Evolutionary conservation across 92 coral and sea anemone genomes (phyloP).

Genomic region (Paragorgia papillata): DNA sequence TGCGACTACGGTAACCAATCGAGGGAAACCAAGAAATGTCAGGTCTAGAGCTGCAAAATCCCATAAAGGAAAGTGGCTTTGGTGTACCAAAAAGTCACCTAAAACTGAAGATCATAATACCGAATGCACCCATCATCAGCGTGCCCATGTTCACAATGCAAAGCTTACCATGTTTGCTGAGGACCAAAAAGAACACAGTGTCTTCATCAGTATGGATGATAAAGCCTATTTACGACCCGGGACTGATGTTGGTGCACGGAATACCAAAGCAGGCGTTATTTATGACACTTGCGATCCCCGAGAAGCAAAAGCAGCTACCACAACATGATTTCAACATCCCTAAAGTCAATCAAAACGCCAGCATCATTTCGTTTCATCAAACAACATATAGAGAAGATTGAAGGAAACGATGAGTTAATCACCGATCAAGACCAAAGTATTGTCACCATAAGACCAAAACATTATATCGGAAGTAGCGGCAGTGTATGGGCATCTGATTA

Average conservation of each 20-base stretch:
- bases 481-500: constrained; percentile 56
- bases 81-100: constrained; percentile 66
- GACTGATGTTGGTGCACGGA: constrained; percentile 58
- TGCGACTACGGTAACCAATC: constrained; percentile 58
- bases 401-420: constrained; percentile 43
- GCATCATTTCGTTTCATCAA: constrained; percentile 56
- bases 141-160: constrained; percentile 56
- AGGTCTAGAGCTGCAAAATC: constrained; percentile 56
- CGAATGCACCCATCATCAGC: constrained; percentile 64
- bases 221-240: constrained; percentile 52
- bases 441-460: constrained; percentile 51
- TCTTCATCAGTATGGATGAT: constrained; percentile 42
- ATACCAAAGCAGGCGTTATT: constrained; percentile 53
- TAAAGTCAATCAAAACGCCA: constrained; percentile 59
- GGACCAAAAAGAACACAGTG: constrained; percentile 43
- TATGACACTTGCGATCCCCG: constrained; percentile 56
- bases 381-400: constrained; percentile 39
- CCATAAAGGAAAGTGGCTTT: constrained; percentile 62
- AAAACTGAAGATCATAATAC: constrained; percentile 51
- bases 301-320: constrained; percentile 55
- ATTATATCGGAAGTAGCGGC: constrained; percentile 53
- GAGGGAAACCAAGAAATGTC: constrained; percentile 57
- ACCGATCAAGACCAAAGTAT: constrained; percentile 46
- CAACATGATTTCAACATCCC: constrained; percentile 58
- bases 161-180: constrained; percentile 52